Base-by-base conservation (phyloP, 1,140 invertebrate species). In the Eumaeus atala region DNA sequence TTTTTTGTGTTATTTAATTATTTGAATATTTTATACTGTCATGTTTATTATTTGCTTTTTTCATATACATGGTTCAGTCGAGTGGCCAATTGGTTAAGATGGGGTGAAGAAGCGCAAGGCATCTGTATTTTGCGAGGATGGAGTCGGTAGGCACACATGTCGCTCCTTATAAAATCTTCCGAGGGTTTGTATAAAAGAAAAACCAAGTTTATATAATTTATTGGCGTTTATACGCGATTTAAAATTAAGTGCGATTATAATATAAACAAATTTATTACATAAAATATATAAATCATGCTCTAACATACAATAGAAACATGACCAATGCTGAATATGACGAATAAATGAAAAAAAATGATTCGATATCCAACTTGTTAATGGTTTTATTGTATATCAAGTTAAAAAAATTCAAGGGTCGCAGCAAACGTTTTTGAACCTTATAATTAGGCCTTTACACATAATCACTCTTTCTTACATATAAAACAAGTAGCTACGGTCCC, bases 391-490 rank as follows among this genome's bases (percentile, higher is more conserved):
- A 44, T 17, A 44, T 17, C 40, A 14, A 44, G 40, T 5, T 44
- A 37, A 37, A 28, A 28, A 28, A 28, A 28, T 28, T 37, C 8
- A 9, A 10, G 40, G 12, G 12, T 17, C 40, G 14, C 17, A 16
- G 14, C 40, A 44, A 16, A 17, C 40, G 40, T 16, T 16, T 44
- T 44, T 18, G 5, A 44, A 44, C 40, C 40, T 48, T 55, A 42
- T 21, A 40, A 53, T 53, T 51, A 58, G n/a, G 28, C 40, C 47
- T 38, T 38, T 18, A 47, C 21, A 28, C 21, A 28, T 28, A 28
- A 28, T 28, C 21, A 28, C 21, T 28, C 21, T 28, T 28, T 28
- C 2, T 28, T 28, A 28, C 21, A 28, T 28, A 28, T 28, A 28
- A 28, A 28, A 28, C 21, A 28, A 28, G 21, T 28, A 28, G 21